Evolutionary conservation across 2,888 invertebrate genomes (phyloP).

Genomic region (Tetragonula carbonaria): DNA sequence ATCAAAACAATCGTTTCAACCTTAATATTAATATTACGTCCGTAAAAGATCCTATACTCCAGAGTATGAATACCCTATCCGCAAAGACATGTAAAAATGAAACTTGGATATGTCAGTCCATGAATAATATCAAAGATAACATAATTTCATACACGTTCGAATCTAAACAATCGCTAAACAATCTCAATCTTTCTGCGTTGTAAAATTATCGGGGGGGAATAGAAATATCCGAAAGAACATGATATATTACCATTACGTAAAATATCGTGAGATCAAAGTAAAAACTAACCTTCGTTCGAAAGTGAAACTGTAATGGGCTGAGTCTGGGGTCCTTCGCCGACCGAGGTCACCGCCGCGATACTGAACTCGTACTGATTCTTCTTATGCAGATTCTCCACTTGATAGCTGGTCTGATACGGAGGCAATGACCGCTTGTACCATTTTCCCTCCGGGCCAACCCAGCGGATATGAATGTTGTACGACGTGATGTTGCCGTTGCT

Average conservation of each 20-base stretch:
- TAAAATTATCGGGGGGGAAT: background rate
- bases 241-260: background rate
- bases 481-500: constrained; percentile 89
- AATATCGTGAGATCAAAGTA: background rate
- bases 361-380: constrained; percentile 84
- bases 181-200: background rate
- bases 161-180: too few relatives aligned
- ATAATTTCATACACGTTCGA: too few relatives aligned
- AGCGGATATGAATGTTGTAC: constrained; percentile 81
- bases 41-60: background rate
- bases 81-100: background rate
- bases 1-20: background rate
- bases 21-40: background rate
- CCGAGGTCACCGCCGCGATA: constrained; percentile 82
- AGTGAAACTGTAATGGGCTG: constrained; percentile 84
- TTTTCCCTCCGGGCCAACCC: constrained; percentile 80
- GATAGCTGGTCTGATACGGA: constrained; percentile 81
- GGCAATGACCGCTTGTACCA: constrained; percentile 77
- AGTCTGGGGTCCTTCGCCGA: constrained; percentile 83
- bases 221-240: background rate
- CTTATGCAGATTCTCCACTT: constrained; percentile 81
- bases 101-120: background rate
- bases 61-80: background rate
- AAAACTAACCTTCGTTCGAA: constrained; percentile 82
- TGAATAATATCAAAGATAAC: too few relatives aligned